Base-by-base conservation (phyloP, 1,140 invertebrate genomes). In the Papilio glaucus region DNA sequence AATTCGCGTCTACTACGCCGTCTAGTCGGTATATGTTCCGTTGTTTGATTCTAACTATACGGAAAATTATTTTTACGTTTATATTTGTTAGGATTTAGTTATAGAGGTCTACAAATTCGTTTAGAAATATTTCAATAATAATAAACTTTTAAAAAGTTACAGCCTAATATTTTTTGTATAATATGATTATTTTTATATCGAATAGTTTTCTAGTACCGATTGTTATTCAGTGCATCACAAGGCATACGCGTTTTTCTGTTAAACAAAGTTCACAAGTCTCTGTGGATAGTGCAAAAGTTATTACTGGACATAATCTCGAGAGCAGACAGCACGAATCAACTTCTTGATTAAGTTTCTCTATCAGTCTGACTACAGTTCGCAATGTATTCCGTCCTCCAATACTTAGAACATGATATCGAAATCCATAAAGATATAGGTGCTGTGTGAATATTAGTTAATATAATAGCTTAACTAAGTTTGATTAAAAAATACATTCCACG, bases 221-320 rank as follows among this genome's bases (percentile, higher is more conserved):
- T 53, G 18, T 53, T 53, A 53, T 24, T 1, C 45, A 53, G 18
- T 53, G 21, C 45, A 24, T 4, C 6, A 6, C 1, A 53, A 53
- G 45, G 8, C 45, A 53, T 53, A 18, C 18, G 42, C n/a, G n/a
- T 21, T 61, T n/a, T 61, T 53, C 45, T 53, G 21, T 63, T 63
- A 39, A 63, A 38, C 15, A 39, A 65, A 65, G 37, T 65, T 65
- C 37, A 37, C 21, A 33, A 65, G 33, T 65, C 10, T 1, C 72
- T 45, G 69, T 72, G 73, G 76, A 75, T 73, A 80, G 78, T 78
- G 74, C 74, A 49, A 76, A 80, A 80, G 76, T 80, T 80, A 76
- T 76, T 67, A 72, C 69, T 21, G 60, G 62, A 73, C 45, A 73
- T 45, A 72, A 74, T 73, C 72, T 79, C 39, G 71, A 41, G 70